These are phyloP conservation scores for Spodoptera litura DNA, from an alignment of 1,140 invertebrate genomes.

Conservation along the genomic window DNA sequence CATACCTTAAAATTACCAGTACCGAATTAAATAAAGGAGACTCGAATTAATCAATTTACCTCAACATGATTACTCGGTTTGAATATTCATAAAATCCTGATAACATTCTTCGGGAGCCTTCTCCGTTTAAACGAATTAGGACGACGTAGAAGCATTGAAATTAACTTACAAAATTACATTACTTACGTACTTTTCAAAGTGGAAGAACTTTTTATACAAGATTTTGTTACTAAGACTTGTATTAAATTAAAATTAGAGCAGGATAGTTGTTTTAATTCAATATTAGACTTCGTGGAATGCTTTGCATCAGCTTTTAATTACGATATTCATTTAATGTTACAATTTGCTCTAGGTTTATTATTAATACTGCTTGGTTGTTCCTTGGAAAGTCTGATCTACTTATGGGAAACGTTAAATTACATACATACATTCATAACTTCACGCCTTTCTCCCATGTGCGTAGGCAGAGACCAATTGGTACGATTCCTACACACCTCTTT, in stretches of 20 bases:
- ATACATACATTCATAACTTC: too few species aligned
- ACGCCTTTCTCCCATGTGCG: too few species aligned
- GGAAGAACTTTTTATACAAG: not conserved
- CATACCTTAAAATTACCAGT: conserved; percentile 10
- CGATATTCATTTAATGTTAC: too few species aligned
- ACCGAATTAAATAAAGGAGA: conserved; percentile 48
- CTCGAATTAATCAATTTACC: conserved; percentile 70
- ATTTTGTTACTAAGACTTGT: not conserved
- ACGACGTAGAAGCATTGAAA: conserved; percentile 35
- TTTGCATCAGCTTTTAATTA: too few species aligned
- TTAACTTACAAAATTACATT: conserved; percentile 36
- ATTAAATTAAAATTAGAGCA: conserved; percentile 1
- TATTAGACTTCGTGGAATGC: too few species aligned
- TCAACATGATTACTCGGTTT: conserved; percentile 61
- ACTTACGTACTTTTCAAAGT: conserved; percentile 33
- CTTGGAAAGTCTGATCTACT: too few species aligned
- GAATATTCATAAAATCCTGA: conserved; percentile 70
- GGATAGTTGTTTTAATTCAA: not conserved
- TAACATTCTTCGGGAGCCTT: conserved; percentile 61
- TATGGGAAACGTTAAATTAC: too few species aligned
- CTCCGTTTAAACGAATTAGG: conserved; percentile 60
- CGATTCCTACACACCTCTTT: too few species aligned
- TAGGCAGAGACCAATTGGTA: too few species aligned
- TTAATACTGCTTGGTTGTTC: too few species aligned
- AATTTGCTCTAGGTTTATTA: too few species aligned